A percentile compares a stretch with the other conserved stretches of the same genome.
Conservation (phyloP, 2,888 invertebrate genomes). For the Eudemis profundana region DNA sequence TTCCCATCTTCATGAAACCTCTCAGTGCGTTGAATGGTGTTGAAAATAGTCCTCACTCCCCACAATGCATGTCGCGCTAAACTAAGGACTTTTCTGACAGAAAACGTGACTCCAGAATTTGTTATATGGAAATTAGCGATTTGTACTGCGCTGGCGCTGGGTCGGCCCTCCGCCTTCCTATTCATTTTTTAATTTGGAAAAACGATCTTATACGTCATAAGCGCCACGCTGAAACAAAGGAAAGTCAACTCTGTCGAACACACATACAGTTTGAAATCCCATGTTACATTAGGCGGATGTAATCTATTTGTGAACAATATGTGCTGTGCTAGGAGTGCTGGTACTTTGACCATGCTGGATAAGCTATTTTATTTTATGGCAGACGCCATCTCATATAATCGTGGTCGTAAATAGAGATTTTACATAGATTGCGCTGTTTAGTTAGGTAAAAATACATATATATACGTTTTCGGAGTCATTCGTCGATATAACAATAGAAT, state of each 20-base stretch:
- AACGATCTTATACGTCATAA: background rate
- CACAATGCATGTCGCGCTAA: constrained; percentile 50
- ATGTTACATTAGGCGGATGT: background rate
- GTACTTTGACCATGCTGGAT: constrained; percentile 25
- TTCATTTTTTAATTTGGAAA: constrained; percentile 62
- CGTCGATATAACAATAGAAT: background rate
- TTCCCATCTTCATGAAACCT: background rate
- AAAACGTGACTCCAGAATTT: constrained; percentile 85
- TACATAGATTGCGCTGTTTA: constrained; percentile 13
- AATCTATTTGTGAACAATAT: background rate
- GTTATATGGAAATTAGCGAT: constrained; percentile 86
- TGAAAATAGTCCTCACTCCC: constrained; percentile 24
- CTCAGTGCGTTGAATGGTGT: constrained; percentile 19
- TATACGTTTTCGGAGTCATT: background rate
- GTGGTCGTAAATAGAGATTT: constrained; percentile 28
- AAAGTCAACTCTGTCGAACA: constrained; percentile 46
- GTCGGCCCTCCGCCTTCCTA: constrained; percentile 63
- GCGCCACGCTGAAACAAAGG: background rate
- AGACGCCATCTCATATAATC: constrained; percentile 26
- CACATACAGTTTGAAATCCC: constrained; percentile 34
- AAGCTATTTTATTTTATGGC: constrained; percentile 31
- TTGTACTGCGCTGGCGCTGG: constrained; percentile 68
- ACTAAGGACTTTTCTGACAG: constrained; percentile 77
- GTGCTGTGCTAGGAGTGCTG: constrained; percentile 18
- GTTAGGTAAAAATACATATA: background rate